These are phyloP conservation scores for Strix uralensis DNA, from an alignment of 2,113 vertebrate genomes.

Conservation along the genomic window DNA sequence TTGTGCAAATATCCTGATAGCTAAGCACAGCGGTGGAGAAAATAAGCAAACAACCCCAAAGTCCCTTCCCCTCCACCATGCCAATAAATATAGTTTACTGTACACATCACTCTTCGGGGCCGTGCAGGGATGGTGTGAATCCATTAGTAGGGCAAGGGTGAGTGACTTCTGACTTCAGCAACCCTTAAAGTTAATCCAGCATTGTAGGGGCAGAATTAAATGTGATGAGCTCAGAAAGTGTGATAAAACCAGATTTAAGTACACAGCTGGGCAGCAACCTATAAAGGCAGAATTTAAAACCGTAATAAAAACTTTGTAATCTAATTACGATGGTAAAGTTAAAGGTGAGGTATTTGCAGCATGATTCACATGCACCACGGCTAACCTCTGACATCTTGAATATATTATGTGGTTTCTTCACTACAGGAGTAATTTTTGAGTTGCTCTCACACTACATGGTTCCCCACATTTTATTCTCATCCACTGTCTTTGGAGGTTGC, in stretches of 20 bases:
- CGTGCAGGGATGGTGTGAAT: conserved; percentile 67
- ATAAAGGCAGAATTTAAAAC: conserved; percentile 75
- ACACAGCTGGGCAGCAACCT: conserved; percentile 62
- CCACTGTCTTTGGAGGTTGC: not conserved
- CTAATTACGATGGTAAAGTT: conserved; percentile 69
- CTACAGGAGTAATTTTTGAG: conserved; percentile 45
- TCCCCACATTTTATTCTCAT: conserved; percentile 24
- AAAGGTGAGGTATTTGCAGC: conserved; percentile 73
- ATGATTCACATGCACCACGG: conserved; percentile 52
- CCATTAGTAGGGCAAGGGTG: conserved; percentile 78
- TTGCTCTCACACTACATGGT: conserved; percentile 1
- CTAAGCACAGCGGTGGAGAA: conserved; percentile 52
- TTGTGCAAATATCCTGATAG: conserved; percentile 65
- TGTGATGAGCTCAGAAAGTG: conserved; percentile 71
- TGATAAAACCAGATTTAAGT: conserved; percentile 63
- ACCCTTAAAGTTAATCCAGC: conserved; percentile 78
- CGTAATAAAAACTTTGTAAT: conserved; percentile 71
- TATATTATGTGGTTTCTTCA: conserved; percentile 62
- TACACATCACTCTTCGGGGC: conserved; percentile 63
- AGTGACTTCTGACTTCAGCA: conserved; percentile 71
- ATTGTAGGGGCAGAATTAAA: conserved; percentile 71
- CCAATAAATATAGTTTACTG: conserved; percentile 74
- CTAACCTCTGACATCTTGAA: conserved; percentile 72
- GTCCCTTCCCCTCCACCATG: not conserved
- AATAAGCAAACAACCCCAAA: conserved; percentile 47